Evolutionary conservation across 2,888 invertebrate species (phyloP), one percentile per base, ranked within the genome.

Genomic region (Andrena dorsata): DNA sequence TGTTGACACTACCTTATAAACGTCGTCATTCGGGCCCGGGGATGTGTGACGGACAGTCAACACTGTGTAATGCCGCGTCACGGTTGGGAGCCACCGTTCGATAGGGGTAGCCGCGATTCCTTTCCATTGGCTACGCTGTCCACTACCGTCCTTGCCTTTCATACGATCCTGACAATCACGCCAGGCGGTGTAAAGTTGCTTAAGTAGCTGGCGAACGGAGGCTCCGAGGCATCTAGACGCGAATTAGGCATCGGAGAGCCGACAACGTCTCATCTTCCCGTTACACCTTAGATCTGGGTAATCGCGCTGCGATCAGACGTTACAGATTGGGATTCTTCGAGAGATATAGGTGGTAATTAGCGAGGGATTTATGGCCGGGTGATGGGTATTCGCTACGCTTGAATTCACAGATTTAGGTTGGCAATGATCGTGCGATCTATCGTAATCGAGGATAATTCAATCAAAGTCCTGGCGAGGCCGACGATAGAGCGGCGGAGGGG

Each of bases 1-100:
- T 91, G 92, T 91, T 92, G 92, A 92, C 92, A 92, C 90, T 90
- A 87, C 85, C 89, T 91, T 91, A 91, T 92, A 92, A 92, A 92
- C 91, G 92, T 90, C 88, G 88, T 87, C 90, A 89, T 90, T 90
- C 88, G 84, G 86, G 83, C 82, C 90, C 88, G 88, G 88, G 87
- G 89, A 90, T 89, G 90, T 88, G 90, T 91, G 90, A 91, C 91
- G 89, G 90, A 89, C 90, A 88, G 87, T 88, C 87, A 87, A 83
- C 85, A 88, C 88, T 84, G 88, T 84, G 88, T 89, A 87, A 86
- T 91, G 90, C 89, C 76, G 77, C 84, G 90, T 90, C 90, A 90
- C 87, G 88, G 82, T 79, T 88, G 88, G 79, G 64, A 80, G 86
- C 82, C 86, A 75, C 69, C 78, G 80, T 76, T 88, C 86, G 88